Evolutionary conservation across 2,797 vertebrate genomes (phyloP), one percentile per base, ranked within the genome.

Genomic region (Octomys mimax): DNA sequence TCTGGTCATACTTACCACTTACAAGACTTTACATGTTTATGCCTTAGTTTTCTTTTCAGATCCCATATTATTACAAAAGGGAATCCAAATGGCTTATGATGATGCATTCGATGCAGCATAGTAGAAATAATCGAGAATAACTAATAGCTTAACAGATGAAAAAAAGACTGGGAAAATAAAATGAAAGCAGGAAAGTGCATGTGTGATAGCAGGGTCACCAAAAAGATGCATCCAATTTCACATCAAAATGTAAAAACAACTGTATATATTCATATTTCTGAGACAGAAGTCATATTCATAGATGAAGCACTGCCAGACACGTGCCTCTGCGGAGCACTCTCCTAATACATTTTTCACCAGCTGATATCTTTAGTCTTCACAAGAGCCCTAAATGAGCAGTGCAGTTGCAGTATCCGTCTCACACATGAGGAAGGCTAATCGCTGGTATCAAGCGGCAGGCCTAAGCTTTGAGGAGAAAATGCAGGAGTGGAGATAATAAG

Each of bases 51-150:
- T 93, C 90, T 52, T 93, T 89, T 64, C 39, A 87, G 71, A 46
- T 9, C 9, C 71, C 42, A 4, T 49, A n/a, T 71, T 93, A 19
- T 84, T 94, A 89, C n/a, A 90, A 87, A 94, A 82, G 42, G 6
- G 71, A 87, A 92, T 81, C 62, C 36, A 73, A 59, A n/a, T 94
- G 68, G 26, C 73, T 83, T 96, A 2, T 24, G 93, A 91, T 87
- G 57, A n/a, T 75, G 7, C 14, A 87, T 13, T 78, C 83, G 21
- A 52, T 66, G 39, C 1, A 95, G 21, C 14, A 75, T 84, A 96
- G 88, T 81, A 87, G 68, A 61, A 94, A 62, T 83, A 85, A 83
- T 95, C 22, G 75, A 89, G 54, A 95, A 88, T 62, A 80, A 93
- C 42, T 84, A 73, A 59, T 77, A 73, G 64, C 66, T 79, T 92